Evolutionary conservation across 2,113 vertebrate species (phyloP), one percentile per base, ranked within the genome.

Genomic region (Lontra canadensis): DNA sequence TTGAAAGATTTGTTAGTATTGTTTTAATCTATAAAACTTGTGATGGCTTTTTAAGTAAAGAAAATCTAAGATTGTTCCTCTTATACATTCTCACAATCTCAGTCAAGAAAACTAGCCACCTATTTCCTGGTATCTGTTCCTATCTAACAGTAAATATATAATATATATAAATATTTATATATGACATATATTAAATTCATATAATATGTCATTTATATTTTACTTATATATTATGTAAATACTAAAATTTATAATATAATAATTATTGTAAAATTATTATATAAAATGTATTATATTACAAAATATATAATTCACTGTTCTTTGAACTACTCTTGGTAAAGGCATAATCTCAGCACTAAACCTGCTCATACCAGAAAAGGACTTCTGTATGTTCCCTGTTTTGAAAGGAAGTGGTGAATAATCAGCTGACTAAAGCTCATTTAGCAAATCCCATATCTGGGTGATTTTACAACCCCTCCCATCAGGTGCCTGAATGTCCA

Each of bases 11-110:
- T 65, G 81, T n/a, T 69, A 23, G 6, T 44, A 42, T 92, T 71
- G 80, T 14, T 97, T 93, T 95, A 95, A 93, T 13, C 3, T 97
- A 14, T 91, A 76, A n/a, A 26, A 92, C 7, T 97, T 90, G 67
- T 26, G 42, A 44, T 3, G 1, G 7, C 55, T 65, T 91, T 47
- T 63, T 80, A 59, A 71, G 14, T 81, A n/a, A 87, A 44, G 34
- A 88, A 95, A 92, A 88, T 65, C 23, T 94, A 36, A 49, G 7
- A 18, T 86, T 85, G 0, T 57, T 6, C 11, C 11, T 91, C 21
- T 61, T 34, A 42, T 20, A 23, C 83, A 44, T 52, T 81, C 23
- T 84, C 9, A 88, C 11, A 71, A n/a, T 63, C 23, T 82, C 31
- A 44, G 0, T 93, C 31, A 92, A 69, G 23, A 83, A 11, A 95